phyloP scores from a whole-genome alignment of 2,888 invertebrate species.

The Philereme vetulata region DNA sequence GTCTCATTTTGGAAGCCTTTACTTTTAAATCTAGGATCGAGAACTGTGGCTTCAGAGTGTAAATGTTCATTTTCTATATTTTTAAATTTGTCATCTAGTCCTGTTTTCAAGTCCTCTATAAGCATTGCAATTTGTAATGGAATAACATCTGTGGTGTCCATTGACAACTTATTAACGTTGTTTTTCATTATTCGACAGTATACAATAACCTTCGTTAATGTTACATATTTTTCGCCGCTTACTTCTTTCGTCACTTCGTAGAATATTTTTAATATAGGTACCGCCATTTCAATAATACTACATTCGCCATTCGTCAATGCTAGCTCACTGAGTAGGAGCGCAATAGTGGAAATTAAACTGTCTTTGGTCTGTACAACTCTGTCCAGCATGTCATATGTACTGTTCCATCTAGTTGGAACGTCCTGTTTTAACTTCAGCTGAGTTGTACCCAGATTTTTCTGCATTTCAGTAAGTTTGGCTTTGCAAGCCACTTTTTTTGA shows the following conservation, averaged over 20 bases:
- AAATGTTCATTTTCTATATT: conserved; percentile 14
- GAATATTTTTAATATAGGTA: conserved; percentile 22
- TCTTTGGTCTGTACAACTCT: conserved; percentile 22
- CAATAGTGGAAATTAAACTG: conserved; percentile 22
- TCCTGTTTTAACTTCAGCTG: conserved; percentile 9
- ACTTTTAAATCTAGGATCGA: conserved; percentile 13
- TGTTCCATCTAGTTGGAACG: conserved; percentile 26
- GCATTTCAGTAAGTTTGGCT: not conserved
- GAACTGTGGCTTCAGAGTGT: conserved; percentile 12
- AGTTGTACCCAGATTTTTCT: not conserved
- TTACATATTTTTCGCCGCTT: conserved; percentile 6
- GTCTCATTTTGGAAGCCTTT: conserved; percentile 12
- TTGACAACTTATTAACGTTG: conserved; percentile 11
- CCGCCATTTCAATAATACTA: conserved; percentile 16
- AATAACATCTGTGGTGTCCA: conserved; percentile 11
- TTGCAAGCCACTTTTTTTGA: not conserved
- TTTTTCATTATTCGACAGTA: conserved; percentile 7
- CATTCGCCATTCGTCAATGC: conserved; percentile 17
- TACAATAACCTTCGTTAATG: conserved; percentile 10
- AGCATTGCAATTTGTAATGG: conserved; percentile 11
- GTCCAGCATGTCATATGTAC: conserved; percentile 22
- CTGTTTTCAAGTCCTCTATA: conserved; percentile 13
- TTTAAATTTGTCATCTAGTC: conserved; percentile 12
- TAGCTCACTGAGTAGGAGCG: conserved; percentile 19
- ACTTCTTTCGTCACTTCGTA: conserved; percentile 8